Base-by-base conservation (phyloP, 1,140 invertebrate species). In the Drosophila seguyi region DNA sequence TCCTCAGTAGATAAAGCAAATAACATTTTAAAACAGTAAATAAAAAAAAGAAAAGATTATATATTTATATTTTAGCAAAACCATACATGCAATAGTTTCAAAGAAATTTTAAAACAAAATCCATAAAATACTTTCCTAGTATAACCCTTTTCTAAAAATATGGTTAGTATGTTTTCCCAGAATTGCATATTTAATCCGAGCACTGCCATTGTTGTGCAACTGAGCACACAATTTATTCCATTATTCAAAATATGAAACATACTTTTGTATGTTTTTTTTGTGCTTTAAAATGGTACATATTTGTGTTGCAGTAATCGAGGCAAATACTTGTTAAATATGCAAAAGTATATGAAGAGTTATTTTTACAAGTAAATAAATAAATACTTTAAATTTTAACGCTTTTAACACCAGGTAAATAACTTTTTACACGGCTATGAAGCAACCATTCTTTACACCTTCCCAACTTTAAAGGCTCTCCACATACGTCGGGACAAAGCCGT, bases 311-410 rank as follows among this genome's bases (percentile, higher is more conserved):
- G 38, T 42, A 57, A 44, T 57, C 16, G 55, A 57, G 36, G 2
- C 22, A 57, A 57, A 57, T 42, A 57, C 6, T 57, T 29, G n/a
- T 27, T 27, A 25, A 57, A 57, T 16, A 57, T 42, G 27, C 22
- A 57, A 6, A 0, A 45, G 27, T 29, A n/a, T 3, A 25, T 56
- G 11, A 16, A 41, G n/a, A 29, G 47, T 31, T 3, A 18, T 8
- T 31, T 20, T 18, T 13, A 7, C 27, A 31, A 31, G 27, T 39
- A 13, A 41, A 25, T 41, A 25, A 41, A 56, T 22, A n/a, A 25
- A 56, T n/a, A 18, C 36, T 25, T n/a, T 16, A 16, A 25, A 25
- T 55, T n/a, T 16, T 25, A 22, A n/a, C 1, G 53, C 1, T 18
- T 25, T n/a, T 42, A 25, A 41, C 20, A 56, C 52, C 31, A 2